Conservation (phyloP, 2,888 invertebrate genomes). For the Seira sanloemensis region DNA sequence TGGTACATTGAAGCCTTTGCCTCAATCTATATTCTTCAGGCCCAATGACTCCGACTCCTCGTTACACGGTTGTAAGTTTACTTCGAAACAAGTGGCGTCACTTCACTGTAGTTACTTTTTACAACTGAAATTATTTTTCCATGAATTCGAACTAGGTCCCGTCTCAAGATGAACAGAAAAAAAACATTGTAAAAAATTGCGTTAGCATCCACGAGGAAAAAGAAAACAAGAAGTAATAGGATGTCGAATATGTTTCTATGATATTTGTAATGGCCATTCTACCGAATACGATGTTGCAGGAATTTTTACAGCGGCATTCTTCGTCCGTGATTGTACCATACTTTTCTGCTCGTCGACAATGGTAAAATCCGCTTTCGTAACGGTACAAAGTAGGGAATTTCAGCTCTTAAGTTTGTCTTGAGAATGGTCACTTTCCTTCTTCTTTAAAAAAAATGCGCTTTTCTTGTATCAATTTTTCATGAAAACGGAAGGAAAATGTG, state of each 20-base stretch:
- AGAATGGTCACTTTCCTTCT: not conserved
- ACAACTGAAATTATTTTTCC: not conserved
- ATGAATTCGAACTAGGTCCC: conserved; percentile 1
- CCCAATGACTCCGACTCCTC: not conserved
- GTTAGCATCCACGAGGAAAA: not conserved
- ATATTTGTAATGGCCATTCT: not conserved
- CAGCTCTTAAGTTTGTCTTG: not conserved
- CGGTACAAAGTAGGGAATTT: not conserved
- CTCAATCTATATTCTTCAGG: not conserved
- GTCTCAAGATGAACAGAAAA: not conserved
- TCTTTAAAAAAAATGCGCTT: not conserved
- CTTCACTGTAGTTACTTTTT: not conserved
- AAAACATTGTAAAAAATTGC: conserved; percentile 32
- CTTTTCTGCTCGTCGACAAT: not conserved
- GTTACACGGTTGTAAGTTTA: not conserved
- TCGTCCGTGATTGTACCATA: not conserved
- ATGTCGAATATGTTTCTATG: not conserved
- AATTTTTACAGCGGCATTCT: not conserved
- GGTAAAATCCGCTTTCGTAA: not conserved
- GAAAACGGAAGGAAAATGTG: not conserved
- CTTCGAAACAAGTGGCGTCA: not conserved
- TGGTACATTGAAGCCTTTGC: not conserved
- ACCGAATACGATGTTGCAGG: not conserved
- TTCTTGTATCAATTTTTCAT: not conserved
- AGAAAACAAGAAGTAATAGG: not conserved